Base-by-base conservation (phyloP, 2,797 vertebrate genomes). In the Salmo trutta region DNA sequence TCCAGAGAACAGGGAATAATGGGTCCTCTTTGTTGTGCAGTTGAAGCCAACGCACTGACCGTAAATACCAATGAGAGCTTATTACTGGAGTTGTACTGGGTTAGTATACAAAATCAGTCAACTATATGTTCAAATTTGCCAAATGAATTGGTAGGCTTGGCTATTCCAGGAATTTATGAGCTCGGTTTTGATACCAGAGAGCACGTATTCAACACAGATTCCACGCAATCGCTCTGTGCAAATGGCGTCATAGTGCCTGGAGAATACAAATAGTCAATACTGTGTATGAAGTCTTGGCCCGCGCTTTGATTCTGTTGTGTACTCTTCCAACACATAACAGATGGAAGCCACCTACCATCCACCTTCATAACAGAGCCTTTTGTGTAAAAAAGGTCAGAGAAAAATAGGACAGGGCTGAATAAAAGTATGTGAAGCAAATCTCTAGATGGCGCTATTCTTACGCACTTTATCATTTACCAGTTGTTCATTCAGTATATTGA, bases 1-100 rank as follows among this genome's bases (percentile, higher is more conserved):
- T 88, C 87, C 90, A 90, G 91, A 78, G 81, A 82, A 88, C 17
- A 21, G 62, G 77, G 88, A 88, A 94, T 90, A 95, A 91, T 91
- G 77, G 67, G 77, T 78, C 5, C 81, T 91, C 86, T 96, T 70
- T 95, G 87, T 91, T 90, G 81, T 83, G 82, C 82, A 86, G 85
- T 86, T 76, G 87, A 88, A 84, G 79, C 86, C 88, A 89, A 90
- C 79, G 73, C 86, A 83, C 71, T 91, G 88, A 93, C 88, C 82
- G 89, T 89, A 88, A 93, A 95, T 92, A 88, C 82, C 90, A 89
- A 70, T 47, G 65, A 87, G 88, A 29, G 29, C 19, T 72, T 84
- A 64, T 85, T 76, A 70, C 71, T 71, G 75, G 71, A 74, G 54
- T 24, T 64, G 31, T 14, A 64, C 56, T 47, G 66, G 31, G n/a